Evolutionary conservation across 2,797 vertebrate species (phyloP).

Genomic region (Sarcophilus harrisii): DNA sequence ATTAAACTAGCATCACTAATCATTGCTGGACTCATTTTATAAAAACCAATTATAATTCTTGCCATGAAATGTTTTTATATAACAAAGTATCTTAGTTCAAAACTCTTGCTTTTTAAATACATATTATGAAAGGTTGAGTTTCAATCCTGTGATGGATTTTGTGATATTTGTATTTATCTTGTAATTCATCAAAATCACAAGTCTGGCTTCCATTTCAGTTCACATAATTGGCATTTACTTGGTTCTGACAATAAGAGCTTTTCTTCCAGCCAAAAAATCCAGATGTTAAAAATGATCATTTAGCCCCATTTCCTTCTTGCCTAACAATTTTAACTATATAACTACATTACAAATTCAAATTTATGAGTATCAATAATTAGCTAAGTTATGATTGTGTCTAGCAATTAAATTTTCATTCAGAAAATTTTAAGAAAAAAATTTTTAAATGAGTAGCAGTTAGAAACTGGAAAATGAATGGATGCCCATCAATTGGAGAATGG

Average conservation of each 20-base stretch:
- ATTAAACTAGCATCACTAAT: neutral
- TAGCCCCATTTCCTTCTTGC: neutral
- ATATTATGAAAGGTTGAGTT: neutral
- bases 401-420: slow-evolving; percentile 20
- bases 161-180: neutral
- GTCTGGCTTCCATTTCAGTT: neutral
- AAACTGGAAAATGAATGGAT: too few species aligned
- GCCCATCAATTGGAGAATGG: too few species aligned
- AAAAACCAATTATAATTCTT: neutral
- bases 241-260: neutral
- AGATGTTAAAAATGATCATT: neutral
- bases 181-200: neutral
- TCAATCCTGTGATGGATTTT: neutral
- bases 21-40: neutral
- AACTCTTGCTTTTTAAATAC: neutral
- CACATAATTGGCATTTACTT: neutral
- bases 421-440: neutral
- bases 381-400: neutral
- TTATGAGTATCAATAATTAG: neutral
- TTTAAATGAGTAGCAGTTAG: too few species aligned
- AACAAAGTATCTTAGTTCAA: neutral
- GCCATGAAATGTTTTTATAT: neutral
- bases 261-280: slow-evolving; percentile 1
- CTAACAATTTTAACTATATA: neutral
- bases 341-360: slow-evolving; percentile 8